Evolutionary conservation across 2,797 vertebrate genomes (phyloP), one percentile per base, ranked within the genome.

Genomic region (Hoplostethus atlanticus): DNA sequence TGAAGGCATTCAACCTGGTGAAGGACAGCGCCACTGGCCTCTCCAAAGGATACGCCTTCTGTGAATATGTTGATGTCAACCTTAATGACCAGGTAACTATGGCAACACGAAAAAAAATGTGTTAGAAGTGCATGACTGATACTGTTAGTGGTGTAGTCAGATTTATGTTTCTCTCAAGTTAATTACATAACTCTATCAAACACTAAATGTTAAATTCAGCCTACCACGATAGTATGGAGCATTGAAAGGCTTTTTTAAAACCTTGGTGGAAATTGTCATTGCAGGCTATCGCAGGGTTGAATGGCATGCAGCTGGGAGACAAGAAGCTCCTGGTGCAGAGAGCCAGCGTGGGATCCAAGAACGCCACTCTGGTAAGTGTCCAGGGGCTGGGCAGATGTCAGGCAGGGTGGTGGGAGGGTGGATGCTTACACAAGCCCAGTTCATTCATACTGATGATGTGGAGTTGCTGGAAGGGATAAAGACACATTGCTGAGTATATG

Each of bases 41-140:
- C 30, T 98, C 97, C 40, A 98, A 98, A 89, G 97, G 97, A 82
- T 98, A 98, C 51, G 97, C 97, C 61, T 98, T 98, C 88, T 98
- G 97, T 93, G 97, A 98, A 96, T 98, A 98, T 74, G 97, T 97
- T 74, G 96, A 98, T 65, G 96, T 97, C 93, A 98, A 97, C 87
- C 96, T 98, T 55, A 97, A 96, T 1, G 96, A 98, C 68, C 97
- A 98, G 97, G 96, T 97, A 91, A 84, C 16, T 15, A 30, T 12
- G 25, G 56, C 42, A 59, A 25, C 30, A 12, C 28, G 31, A 30
- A 52, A 34, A 16, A 21, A 34, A 2, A 34, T 34, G 1, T 34
- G 34, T 34, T 34, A 21, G 21, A 34, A 3, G 4, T 34, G 4
- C 34, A 5, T 4, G 34, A 34, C 34, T 34, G 34, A 34, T 34